Evolutionary conservation across 2,113 vertebrate species (phyloP).

Genomic region (Tauraco erythrolophus): DNA sequence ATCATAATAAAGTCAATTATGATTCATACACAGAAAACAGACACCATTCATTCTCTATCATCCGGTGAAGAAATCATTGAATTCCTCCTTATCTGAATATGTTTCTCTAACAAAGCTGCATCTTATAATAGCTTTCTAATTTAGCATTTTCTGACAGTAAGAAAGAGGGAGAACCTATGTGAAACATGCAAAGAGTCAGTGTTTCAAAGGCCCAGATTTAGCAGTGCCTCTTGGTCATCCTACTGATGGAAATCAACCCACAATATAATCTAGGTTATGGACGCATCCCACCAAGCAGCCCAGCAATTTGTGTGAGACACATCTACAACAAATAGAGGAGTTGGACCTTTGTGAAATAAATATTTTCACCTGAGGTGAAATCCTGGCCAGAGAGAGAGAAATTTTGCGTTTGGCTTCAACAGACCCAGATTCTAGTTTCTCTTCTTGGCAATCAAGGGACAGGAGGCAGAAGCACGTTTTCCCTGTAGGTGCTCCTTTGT

Average conservation of each 20-base stretch:
- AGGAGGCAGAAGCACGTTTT: conserved; percentile 53
- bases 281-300: neutral
- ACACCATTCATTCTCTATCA: conserved; percentile 38
- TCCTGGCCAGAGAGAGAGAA: neutral
- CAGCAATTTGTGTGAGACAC: neutral
- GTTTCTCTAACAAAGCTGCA: conserved; percentile 14
- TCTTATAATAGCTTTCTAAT: neutral
- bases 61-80: conserved; percentile 20
- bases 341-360: neutral
- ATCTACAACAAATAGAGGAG: neutral
- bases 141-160: neutral
- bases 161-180: neutral
- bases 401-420: neutral
- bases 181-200: neutral
- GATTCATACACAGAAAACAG: conserved; percentile 63
- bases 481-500: conserved; percentile 64
- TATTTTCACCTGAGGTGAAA: neutral
- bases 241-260: neutral
- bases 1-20: conserved; percentile 44
- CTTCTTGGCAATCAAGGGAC: conserved; percentile 30
- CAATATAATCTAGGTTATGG: neutral
- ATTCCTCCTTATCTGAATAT: neutral
- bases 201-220: neutral
- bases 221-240: neutral
- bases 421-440: neutral